A percentile compares a stretch with the other conserved stretches of the same genome.
These are phyloP conservation scores for Cataglyphis hispanica DNA, from an alignment of 1,140 invertebrate species.

Conservation along the genomic window DNA sequence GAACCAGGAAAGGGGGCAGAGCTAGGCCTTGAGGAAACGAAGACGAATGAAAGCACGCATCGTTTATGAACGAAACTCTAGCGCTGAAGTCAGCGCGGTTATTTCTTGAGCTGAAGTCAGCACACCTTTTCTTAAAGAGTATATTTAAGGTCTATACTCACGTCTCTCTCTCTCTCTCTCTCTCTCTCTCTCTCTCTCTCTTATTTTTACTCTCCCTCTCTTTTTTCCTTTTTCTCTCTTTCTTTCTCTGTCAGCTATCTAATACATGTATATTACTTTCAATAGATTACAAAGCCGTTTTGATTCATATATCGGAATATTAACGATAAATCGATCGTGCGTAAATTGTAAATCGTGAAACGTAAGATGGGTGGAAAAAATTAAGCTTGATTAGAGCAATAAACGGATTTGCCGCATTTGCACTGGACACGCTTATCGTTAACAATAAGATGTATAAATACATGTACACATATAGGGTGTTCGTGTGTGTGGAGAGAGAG, in stretches of 20 bases:
- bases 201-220: neutral
- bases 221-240: too few species aligned
- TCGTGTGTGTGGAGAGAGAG: neutral
- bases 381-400: neutral
- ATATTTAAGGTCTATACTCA: neutral
- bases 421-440: neutral
- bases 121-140: constrained; percentile 33
- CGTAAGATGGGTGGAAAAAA: neutral
- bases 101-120: constrained; percentile 60
- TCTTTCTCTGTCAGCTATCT: too few species aligned
- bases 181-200: too few species aligned
- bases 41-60: constrained; percentile 67
- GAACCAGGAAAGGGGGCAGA: constrained; percentile 13
- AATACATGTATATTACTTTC: neutral
- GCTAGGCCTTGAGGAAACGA: constrained; percentile 71
- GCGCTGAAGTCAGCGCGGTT: constrained; percentile 50
- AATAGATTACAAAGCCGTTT: neutral
- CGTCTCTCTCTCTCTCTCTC: neutral
- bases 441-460: neutral
- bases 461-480: too few species aligned
- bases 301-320: neutral
- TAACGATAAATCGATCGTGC: neutral
- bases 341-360: neutral
- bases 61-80: constrained; percentile 58
- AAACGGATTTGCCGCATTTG: neutral